Evolutionary conservation across 2,888 invertebrate genomes (phyloP), one percentile per base, ranked within the genome.

Genomic region (Nasonia oneida): DNA sequence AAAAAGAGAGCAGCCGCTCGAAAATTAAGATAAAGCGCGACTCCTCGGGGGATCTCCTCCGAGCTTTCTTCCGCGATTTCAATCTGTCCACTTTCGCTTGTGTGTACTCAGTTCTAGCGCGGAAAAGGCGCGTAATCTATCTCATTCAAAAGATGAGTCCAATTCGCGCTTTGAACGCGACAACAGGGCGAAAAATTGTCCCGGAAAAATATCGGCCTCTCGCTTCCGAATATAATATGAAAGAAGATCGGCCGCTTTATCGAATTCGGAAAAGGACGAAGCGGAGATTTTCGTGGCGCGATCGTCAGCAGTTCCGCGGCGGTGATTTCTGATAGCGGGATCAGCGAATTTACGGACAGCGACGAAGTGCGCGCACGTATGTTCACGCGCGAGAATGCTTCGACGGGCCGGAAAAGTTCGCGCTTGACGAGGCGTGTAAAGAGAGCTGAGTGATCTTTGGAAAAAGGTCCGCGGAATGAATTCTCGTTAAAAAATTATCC

Each of bases 281-380:
- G 70, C 39, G 39, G 37, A 42, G 80, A 64, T 67, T 84, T 84
- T 84, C 39, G 10, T 23, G 23, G 83, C 85, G 71, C 82, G 78
- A 78, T 79, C 47, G 47, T 78, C 85, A 85, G 85, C 85, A 85
- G 39, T 73, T 78, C 78, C 78, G 78, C 18, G 61, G 73, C 82
- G 79, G 33, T 79, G 76, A 81, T 81, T 85, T 76, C 77, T 74
- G 67, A 47, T 67, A 67, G 79, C 86, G 80, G 70, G 67, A 70
- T 86, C 86, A 86, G 86, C 86, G 47, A 76, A 75, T 86, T 83
- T 71, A 70, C 75, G 80, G 50, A 15, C 12, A n/a, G 73, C n/a
- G 23, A 23, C 12, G 73, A 47, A 10, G 39, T 71, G 71, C 15
- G 71, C 39, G 23, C 12, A 47, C 42, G 73, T 12, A 80, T 23